phyloP scores from a whole-genome alignment of 2,797 vertebrate species.

The Eospalax fontanierii region DNA sequence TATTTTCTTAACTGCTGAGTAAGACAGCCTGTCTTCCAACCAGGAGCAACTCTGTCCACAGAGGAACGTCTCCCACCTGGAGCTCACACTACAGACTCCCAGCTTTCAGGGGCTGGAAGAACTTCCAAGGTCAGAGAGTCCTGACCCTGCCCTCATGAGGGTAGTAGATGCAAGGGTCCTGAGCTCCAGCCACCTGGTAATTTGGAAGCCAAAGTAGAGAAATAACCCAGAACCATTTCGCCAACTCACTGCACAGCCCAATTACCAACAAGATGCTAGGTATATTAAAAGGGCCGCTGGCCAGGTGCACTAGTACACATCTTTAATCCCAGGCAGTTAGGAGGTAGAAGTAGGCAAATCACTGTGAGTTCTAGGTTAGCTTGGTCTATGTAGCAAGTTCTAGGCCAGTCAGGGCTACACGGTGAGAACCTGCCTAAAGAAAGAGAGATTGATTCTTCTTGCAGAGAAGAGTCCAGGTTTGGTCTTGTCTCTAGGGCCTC shows the following conservation, averaged over 20 bases:
- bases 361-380: not conserved
- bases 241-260: not conserved
- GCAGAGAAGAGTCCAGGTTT: not conserved
- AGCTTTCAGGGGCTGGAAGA: not conserved
- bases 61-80: not conserved
- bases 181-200: not conserved
- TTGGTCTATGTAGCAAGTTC: not conserved
- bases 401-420: not conserved
- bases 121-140: not conserved
- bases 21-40: not conserved
- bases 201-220: not conserved
- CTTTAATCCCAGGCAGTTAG: not conserved
- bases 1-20: not conserved
- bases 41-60: not conserved
- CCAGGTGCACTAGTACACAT: accelerated
- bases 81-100: not conserved
- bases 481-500: not conserved
- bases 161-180: not conserved
- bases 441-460: not conserved
- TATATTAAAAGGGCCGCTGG: not conserved
- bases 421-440: not conserved
- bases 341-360: not conserved
- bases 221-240: not conserved
- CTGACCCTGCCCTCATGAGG: not conserved
- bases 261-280: not conserved